Evolutionary conservation across 2,888 invertebrate genomes (phyloP), one percentile per base, ranked within the genome.

Genomic region (Agrochola lychnidis): DNA sequence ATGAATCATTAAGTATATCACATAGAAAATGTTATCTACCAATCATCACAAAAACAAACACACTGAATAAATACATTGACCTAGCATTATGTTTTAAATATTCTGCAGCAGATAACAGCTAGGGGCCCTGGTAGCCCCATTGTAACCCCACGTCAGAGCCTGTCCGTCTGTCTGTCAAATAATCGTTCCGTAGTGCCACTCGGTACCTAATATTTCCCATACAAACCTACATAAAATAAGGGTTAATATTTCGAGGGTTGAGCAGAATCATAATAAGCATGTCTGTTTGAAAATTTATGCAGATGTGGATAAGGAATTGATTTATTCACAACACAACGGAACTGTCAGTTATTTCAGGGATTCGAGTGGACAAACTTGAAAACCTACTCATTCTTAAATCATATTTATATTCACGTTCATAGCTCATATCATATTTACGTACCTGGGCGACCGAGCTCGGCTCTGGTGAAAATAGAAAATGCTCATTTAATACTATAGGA

Each of bases 131-230:
- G 48, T 72, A 70, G 56, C 70, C 73, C 56, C 48, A 69, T 77
- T 82, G 68, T 64, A 57, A 70, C 62, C 80, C 70, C 63, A 68
- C 48, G 73, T 85, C 86, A 79, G 36, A 48, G 19, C 45, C 80
- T 73, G 80, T 76, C 85, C 36, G 56, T 82, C 79, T 61, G 67
- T 71, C 82, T 70, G 77, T 70, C 77, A 67, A 71, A 57, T 25
- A 30, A 63, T 51, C 53, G 64, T 73, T 70, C 70, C 57, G 48
- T 36, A 36, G 36, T 68, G 53, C 63, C 68, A 59, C 57, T 69
- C 68, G 30, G 19, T 36, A 16, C 30, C 51, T 67, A 40, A 45
- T 69, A 81, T 73, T 80, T 10, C 36, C 57, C 45, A 63, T 45
- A 59, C n/a, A 56, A n/a, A 30, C 45, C 36, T 42, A 51, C 40